Percentiles rank a stretch among this genome's conserved stretches.
These are phyloP conservation scores for Delia radicum DNA, from an alignment of 1,140 invertebrate genomes.

Conservation along the genomic window DNA sequence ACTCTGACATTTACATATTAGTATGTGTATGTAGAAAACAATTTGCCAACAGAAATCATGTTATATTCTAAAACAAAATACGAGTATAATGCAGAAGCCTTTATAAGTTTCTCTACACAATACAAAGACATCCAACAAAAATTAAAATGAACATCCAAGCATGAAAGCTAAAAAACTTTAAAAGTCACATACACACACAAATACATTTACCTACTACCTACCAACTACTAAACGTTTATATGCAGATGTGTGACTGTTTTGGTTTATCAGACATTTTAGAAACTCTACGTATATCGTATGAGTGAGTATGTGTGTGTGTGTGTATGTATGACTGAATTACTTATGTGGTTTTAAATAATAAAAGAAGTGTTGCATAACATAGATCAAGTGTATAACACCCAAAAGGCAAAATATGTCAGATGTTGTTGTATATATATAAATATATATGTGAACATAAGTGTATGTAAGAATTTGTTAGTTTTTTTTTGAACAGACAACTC, in stretches of 20 bases:
- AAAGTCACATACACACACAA: not conserved
- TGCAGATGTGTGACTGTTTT: not conserved
- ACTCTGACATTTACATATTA: not conserved
- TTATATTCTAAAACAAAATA: not conserved
- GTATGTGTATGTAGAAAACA: not conserved
- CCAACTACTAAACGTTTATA: not conserved
- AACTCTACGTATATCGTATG: not conserved
- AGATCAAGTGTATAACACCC: constrained; percentile 20
- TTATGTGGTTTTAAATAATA: constrained; percentile 19
- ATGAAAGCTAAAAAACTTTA: not conserved
- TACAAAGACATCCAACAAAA: not conserved
- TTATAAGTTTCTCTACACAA: not conserved
- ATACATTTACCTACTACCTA: not conserved
- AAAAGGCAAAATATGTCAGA: constrained; percentile 5
- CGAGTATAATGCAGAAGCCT: not conserved
- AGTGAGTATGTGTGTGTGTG: not conserved
- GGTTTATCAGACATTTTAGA: not conserved
- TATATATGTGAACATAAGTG: not conserved
- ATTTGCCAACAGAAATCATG: not conserved
- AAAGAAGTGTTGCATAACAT: constrained; percentile 19
- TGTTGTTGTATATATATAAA: not conserved
- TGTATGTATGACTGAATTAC: not conserved
- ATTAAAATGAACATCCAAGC: not conserved
- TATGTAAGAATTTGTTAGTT: not conserved
- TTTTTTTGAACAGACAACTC: not conserved